These are phyloP conservation scores for Hiodon tergisus DNA, from an alignment of 2,113 vertebrate genomes.

Conservation along the genomic window DNA sequence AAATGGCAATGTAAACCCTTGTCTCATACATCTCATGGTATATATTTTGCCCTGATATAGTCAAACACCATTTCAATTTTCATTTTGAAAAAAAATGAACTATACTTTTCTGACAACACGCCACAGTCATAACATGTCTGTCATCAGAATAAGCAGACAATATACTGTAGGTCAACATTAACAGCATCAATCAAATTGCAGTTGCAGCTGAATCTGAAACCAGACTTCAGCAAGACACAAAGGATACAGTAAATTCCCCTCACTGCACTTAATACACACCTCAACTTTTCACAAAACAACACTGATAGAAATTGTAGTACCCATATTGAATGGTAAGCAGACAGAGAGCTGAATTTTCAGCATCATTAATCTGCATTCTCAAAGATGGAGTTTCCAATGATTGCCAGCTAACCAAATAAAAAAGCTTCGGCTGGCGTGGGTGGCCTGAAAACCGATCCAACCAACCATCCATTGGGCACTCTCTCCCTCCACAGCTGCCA, in stretches of 20 bases:
- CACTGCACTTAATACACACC: neutral
- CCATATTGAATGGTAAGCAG: constrained; percentile 13
- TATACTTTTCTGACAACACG: too few species aligned
- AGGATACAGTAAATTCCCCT: constrained; percentile 4
- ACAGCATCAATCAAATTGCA: neutral
- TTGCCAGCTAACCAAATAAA: constrained; percentile 29
- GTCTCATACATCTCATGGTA: too few species aligned
- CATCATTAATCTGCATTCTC: constrained; percentile 26
- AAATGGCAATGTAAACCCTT: too few species aligned
- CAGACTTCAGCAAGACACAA: constrained; percentile 13
- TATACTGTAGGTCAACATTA: neutral
- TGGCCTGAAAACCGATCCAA: constrained; percentile 20
- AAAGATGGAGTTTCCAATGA: constrained; percentile 28
- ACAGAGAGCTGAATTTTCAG: constrained; percentile 19
- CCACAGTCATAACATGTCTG: too few species aligned
- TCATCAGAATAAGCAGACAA: too few species aligned
- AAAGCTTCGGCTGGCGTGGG: constrained; percentile 16
- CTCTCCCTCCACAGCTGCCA: constrained; percentile 13
- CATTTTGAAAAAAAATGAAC: too few species aligned
- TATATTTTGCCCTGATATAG: too few species aligned
- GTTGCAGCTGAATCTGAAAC: neutral
- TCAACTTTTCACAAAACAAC: constrained; percentile 11
- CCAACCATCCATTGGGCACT: constrained; percentile 4
- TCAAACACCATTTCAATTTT: too few species aligned
- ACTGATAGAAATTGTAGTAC: constrained; percentile 19